phyloP scores from a whole-genome alignment of 1,140 invertebrate genomes.

The Pomacea maculata region DNA sequence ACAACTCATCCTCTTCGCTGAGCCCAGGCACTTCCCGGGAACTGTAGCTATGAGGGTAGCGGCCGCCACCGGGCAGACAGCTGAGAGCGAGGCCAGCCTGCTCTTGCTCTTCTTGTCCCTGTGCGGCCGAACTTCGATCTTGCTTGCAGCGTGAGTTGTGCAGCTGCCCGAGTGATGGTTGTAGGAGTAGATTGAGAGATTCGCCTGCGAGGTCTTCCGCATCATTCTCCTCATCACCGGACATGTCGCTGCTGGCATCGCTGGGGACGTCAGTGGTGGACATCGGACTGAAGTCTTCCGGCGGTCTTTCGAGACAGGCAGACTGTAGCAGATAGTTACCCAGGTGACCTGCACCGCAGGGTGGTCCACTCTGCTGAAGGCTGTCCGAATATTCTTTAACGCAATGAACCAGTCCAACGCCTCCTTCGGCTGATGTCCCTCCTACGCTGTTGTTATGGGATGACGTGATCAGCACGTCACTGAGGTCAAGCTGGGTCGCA shows the following conservation, averaged over 20 bases:
- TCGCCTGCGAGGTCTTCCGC: slow-evolving; percentile 20
- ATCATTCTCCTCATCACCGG: slow-evolving; percentile 31
- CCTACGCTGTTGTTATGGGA: slow-evolving; percentile 25
- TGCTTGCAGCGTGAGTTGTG: slow-evolving; percentile 22
- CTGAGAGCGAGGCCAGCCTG: slow-evolving; percentile 36
- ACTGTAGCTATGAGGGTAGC: slow-evolving; percentile 13
- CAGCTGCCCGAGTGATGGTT: slow-evolving; percentile 34
- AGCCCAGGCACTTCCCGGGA: slow-evolving; percentile 23
- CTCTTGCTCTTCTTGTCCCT: slow-evolving; percentile 13
- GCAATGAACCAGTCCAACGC: slow-evolving; percentile 29
- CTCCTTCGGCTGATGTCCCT: slow-evolving; percentile 20
- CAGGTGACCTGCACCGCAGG: slow-evolving; percentile 10
- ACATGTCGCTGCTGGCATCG: slow-evolving; percentile 15
- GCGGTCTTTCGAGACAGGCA: slow-evolving; percentile 8
- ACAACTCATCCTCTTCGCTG: slow-evolving; percentile 42
- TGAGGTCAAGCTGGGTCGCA: slow-evolving; percentile 27
- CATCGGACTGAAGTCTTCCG: slow-evolving; percentile 31
- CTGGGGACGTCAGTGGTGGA: slow-evolving; percentile 22
- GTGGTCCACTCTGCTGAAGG: slow-evolving; percentile 10
- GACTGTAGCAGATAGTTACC: slow-evolving; percentile 3
- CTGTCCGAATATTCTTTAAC: slow-evolving; percentile 28
- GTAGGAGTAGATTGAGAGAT: slow-evolving; percentile 15
- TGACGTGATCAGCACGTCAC: slow-evolving; percentile 15
- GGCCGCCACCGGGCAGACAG: slow-evolving; percentile 34
- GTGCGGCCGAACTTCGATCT: slow-evolving; percentile 14